phyloP scores from a whole-genome alignment of 2,888 invertebrate genomes.

The Orchestes rusci region DNA sequence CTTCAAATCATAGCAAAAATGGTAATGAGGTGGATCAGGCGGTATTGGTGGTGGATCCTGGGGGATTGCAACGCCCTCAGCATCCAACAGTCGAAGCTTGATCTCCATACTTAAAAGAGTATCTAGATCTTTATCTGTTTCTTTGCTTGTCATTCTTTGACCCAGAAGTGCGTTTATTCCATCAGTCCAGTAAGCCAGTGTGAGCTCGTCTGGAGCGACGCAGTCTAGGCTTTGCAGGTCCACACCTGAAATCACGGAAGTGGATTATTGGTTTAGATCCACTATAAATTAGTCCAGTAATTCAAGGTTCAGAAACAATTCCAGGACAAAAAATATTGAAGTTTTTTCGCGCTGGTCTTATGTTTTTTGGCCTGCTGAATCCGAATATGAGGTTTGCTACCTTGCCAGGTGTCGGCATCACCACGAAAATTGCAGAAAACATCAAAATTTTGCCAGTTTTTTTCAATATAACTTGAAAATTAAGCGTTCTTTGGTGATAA shows the following conservation, averaged over 20 bases:
- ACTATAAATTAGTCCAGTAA: background rate
- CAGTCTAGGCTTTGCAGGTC: constrained; percentile 83
- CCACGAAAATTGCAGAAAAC: no score
- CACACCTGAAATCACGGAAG: constrained; percentile 38
- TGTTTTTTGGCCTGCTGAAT: no score
- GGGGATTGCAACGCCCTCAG: constrained; percentile 91
- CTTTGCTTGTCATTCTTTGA: constrained; percentile 82
- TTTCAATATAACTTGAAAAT: no score
- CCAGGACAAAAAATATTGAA: no score
- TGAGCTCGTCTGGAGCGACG: constrained; percentile 80
- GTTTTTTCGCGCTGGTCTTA: no score
- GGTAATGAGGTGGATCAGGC: constrained; percentile 86
- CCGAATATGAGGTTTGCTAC: no score
- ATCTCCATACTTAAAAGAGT: constrained; percentile 93
- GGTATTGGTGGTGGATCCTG: constrained; percentile 89
- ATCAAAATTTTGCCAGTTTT: no score
- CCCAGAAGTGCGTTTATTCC: constrained; percentile 86
- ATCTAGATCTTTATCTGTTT: constrained; percentile 83
- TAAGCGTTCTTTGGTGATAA: no score
- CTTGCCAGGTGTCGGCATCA: no score
- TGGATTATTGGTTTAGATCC: background rate
- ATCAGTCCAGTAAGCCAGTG: constrained; percentile 92
- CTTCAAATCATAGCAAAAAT: constrained; percentile 73
- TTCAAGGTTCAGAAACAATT: background rate
- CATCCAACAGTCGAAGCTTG: constrained; percentile 84